Base-by-base conservation (phyloP, 2,888 invertebrate species). In the Catocala sponsa region DNA sequence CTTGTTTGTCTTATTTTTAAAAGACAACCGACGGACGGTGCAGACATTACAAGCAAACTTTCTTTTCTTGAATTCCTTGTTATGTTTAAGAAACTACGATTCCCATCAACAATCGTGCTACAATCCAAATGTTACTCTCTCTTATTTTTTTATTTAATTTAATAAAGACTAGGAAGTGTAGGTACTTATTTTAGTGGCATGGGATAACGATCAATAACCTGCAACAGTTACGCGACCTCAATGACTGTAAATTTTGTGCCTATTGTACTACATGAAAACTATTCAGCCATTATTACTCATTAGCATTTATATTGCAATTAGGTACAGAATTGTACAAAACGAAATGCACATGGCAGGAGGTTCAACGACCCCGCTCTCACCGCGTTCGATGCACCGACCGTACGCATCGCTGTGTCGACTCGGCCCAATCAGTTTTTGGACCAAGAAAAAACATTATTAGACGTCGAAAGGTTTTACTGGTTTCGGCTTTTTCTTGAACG, bases 301-400 rank as follows among this genome's bases (percentile, higher is more conserved):
- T 63, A 63, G 43, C 46, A 63, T 66, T 59, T 64, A 59, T 65
- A 64, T 71, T 77, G 78, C 78, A 78, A 81, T 83, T 86, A 85
- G 79, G 76, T 80, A 84, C 79, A 85, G 82, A 84, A 79, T 81
- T 77, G 84, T 82, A 86, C 80, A 78, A 87, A 86, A 80, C 81
- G 74, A 83, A 91, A 90, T 91, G 92, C 91, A 92, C 89, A 91
- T 90, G 91, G 89, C 87, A 82, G 76, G 75, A 80, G 84, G 92
- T 89, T 91, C 92, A 84, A 79, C 79, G 92, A 90, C 91, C 94
- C 82, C 89, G 88, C 92, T 92, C 92, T 92, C 92, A 88, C 92
- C 85, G 90, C 91, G 93, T 91, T 91, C 94, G 93, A 91, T 93
- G 93, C 93, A 93, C 92, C 90, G 91, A 78, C 84, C 82, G 84